Conservation (phyloP, 2,888 invertebrate species). For the Heliconius erato region DNA sequence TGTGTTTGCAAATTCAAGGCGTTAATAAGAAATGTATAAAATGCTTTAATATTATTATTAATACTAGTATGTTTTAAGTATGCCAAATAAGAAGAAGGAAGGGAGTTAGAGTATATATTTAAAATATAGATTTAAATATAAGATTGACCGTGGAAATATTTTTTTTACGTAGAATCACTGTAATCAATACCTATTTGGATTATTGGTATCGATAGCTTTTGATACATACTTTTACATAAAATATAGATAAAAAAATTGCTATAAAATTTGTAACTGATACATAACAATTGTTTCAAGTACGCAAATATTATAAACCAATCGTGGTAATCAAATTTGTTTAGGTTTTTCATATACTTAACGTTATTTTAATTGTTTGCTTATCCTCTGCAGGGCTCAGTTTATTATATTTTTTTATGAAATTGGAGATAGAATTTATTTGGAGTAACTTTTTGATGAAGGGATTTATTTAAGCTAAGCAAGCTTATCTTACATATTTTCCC, state of each 20-base stretch:
- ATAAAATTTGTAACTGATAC: too few species aligned
- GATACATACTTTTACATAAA: too few species aligned
- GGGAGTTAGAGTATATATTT: too few species aligned
- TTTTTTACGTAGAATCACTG: neutral
- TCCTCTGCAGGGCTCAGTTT: neutral
- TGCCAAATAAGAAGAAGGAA: too few species aligned
- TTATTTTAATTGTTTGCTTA: neutral
- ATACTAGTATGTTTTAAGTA: neutral
- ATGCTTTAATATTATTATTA: neutral
- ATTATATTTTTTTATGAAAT: neutral
- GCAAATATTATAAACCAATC: neutral
- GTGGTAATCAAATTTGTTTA: neutral
- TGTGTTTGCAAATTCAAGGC: neutral
- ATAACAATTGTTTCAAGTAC: too few species aligned
- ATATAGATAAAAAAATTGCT: too few species aligned
- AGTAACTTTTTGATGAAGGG: neutral
- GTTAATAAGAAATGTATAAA: neutral
- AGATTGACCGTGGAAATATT: too few species aligned
- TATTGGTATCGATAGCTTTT: too few species aligned
- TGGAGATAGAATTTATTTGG: neutral
- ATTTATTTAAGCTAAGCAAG: neutral
- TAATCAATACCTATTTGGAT: neutral
- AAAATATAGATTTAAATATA: too few species aligned
- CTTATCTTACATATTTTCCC: neutral
- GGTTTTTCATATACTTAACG: neutral